Evolutionary conservation across 2,888 invertebrate genomes (phyloP).

Genomic region (Drosophila emarginata): DNA sequence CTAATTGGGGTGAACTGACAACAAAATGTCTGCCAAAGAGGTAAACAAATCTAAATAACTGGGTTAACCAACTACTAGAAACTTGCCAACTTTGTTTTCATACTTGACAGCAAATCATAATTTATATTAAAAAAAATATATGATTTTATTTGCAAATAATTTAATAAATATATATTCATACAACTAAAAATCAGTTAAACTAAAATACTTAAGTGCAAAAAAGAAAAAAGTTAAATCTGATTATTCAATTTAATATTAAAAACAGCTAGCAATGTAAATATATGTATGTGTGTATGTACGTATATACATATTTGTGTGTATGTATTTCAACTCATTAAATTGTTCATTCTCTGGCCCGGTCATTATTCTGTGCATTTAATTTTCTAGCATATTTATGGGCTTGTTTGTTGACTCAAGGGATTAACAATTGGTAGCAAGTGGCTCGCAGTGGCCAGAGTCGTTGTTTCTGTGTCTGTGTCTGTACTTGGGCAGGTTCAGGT

Average conservation of each 20-base stretch:
- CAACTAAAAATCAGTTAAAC: background rate
- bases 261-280: background rate
- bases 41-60: background rate
- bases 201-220: too few relatives aligned
- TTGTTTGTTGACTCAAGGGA: constrained; percentile 50
- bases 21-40: constrained; percentile 21
- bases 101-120: too few relatives aligned
- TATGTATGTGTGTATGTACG: background rate
- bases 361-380: constrained; percentile 8
- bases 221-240: background rate
- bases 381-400: constrained; percentile 39
- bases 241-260: background rate
- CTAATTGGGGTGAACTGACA: constrained; percentile 42
- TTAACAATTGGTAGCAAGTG: constrained; percentile 29
- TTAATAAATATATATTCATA: too few relatives aligned
- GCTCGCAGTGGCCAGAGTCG: constrained; percentile 16
- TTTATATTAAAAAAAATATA: too few relatives aligned
- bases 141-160: too few relatives aligned
- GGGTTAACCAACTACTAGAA: background rate
- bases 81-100: background rate
- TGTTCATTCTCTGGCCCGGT: background rate
- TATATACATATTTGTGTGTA: background rate
- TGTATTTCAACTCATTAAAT: constrained; percentile 2
- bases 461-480: too few relatives aligned
- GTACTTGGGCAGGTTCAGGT: background rate